A percentile compares a stretch with the other conserved stretches of the same genome.
These are phyloP conservation scores for Andrena cerasifolii DNA, from an alignment of 1,140 invertebrate species.

Conservation along the genomic window DNA sequence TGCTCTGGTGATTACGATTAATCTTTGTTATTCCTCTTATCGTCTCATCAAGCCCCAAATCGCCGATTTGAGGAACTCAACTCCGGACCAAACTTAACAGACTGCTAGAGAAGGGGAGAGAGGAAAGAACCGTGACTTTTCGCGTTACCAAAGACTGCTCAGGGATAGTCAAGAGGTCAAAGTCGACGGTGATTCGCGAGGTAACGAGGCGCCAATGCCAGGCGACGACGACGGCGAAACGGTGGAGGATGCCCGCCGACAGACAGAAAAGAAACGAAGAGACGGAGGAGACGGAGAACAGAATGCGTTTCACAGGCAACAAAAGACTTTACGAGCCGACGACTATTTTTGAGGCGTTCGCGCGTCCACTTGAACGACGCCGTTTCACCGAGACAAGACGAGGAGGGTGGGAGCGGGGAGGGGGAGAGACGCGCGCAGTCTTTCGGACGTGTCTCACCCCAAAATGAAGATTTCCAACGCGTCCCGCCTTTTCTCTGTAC, in stretches of 20 bases:
- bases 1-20: too few species aligned
- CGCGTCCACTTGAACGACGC: constrained; percentile 16
- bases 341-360: constrained; percentile 58
- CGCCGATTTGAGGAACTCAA: too few species aligned
- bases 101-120: not conserved
- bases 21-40: too few species aligned
- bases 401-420: too few species aligned
- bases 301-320: constrained; percentile 48
- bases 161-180: constrained; percentile 35
- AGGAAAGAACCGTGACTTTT: not conserved
- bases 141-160: constrained; percentile 17
- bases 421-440: not conserved
- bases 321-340: constrained; percentile 56
- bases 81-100: too few species aligned
- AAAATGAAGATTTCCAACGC: not conserved
- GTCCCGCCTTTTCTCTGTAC: not conserved
- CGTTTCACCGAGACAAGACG: constrained; percentile 42
- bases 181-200: constrained; percentile 2
- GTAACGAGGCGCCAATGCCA: constrained; percentile 34
- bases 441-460: not conserved
- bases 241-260: constrained; percentile 9
- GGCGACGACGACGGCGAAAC: too few species aligned
- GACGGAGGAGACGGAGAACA: constrained; percentile 34
- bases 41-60: too few species aligned
- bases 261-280: constrained; percentile 54